Base-by-base conservation (phyloP, 2,888 invertebrate species). In the Lasioglossum zephyrum region DNA sequence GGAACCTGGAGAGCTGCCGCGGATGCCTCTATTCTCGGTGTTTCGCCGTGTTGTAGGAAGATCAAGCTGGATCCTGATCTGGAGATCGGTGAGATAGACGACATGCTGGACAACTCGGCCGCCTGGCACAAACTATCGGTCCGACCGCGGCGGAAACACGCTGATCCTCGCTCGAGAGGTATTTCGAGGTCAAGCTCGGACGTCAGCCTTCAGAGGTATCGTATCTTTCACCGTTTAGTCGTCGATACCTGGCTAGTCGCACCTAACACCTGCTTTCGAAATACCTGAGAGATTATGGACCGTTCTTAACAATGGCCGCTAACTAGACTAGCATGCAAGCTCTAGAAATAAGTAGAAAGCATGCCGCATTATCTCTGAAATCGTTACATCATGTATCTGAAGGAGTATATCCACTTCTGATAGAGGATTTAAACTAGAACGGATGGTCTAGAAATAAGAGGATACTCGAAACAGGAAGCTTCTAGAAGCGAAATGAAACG, bases 71-170 rank as follows among this genome's bases (percentile, higher is more conserved):
- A 97, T 93, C 96, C 96, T 41, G 96, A 96, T 73, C 95, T 97
- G 94, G 97, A 97, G 93, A 94, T 96, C 90, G 95, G 96, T 31
- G 94, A 95, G 81, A 96, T 96, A 89, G 95, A 95, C 88, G 94
- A 95, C 74, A 96, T 97, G 73, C 96, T 98, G 95, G 98, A 98
- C 95, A 96, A 96, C 89, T 96, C 97, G 11, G 97, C 97, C 0
- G 98, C 98, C 26, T 96, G 96, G 92, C 97, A 98, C 96, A 98
- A 97, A 95, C 95, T 97, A 79, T 96, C 97, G 0, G 96, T 98
- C 26, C 96, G 97, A 94, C 98, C 98, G 9, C 96, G 96, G 95
- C 96, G 97, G 93, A 97, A 96, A 90, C 96, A 97, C 93, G 94
- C 95, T 69, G 96, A 96, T 93, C 95, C 96, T 47, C 95, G 96